Evolutionary conservation across 1,140 invertebrate genomes (phyloP).

Genomic region (Leptinotarsa undecemlineata): DNA sequence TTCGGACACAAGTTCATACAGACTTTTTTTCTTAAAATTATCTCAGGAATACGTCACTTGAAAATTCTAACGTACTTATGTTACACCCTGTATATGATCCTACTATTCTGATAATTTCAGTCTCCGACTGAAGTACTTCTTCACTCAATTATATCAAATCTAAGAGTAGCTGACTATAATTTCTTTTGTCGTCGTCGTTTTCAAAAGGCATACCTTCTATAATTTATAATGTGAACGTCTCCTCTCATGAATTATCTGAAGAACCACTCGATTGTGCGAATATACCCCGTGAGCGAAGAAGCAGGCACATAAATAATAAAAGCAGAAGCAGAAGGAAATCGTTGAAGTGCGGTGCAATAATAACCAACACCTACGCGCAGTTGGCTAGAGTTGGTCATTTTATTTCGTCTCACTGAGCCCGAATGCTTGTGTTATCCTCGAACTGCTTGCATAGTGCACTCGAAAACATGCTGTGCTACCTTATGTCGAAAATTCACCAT

Average conservation of each 20-base stretch:
- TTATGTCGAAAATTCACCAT: constrained; percentile 9
- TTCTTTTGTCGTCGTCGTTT: too few species aligned
- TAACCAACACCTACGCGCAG: constrained; percentile 18
- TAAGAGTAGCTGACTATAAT: too few species aligned
- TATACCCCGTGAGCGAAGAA: constrained; percentile 12
- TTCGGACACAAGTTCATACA: too few species aligned
- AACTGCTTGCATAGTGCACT: constrained; percentile 20
- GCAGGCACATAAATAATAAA: constrained; percentile 9
- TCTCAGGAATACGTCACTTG: too few species aligned
- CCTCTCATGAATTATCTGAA: constrained; percentile 12
- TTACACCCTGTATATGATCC: too few species aligned
- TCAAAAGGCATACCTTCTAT: not conserved
- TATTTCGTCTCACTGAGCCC: constrained; percentile 19
- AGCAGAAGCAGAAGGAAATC: constrained; percentile 13
- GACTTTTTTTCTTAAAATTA: too few species aligned
- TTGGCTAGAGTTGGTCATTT: constrained; percentile 16
- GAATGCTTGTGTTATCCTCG: constrained; percentile 9
- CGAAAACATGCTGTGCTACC: constrained; percentile 19
- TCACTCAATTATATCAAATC: too few species aligned
- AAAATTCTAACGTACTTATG: too few species aligned
- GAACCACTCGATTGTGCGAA: constrained; percentile 21
- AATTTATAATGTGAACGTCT: constrained; percentile 1
- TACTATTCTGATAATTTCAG: too few species aligned
- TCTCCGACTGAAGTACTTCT: too few species aligned
- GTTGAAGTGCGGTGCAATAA: constrained; percentile 20